A percentile compares a stretch with the other conserved stretches of the same genome.
Evolutionary conservation across 2,888 invertebrate species (phyloP).

Genomic region (Chaetoderma sp.): DNA sequence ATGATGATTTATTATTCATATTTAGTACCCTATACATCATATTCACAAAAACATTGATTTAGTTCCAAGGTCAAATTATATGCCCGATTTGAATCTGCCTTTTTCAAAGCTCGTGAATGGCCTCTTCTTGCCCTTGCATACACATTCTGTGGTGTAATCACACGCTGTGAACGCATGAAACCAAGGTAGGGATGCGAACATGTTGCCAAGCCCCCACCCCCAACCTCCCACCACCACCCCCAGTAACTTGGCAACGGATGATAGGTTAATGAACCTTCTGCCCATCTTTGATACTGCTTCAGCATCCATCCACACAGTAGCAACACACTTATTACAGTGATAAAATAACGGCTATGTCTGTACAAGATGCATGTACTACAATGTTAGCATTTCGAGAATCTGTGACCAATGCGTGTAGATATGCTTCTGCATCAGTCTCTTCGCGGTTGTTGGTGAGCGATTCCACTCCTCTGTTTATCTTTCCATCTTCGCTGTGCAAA

Average conservation of each 20-base stretch:
- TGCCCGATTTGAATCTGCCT: too few relatives aligned
- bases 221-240: too few relatives aligned
- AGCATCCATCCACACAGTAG: constrained; percentile 4
- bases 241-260: background rate
- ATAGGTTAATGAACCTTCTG: background rate
- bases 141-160: background rate
- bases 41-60: too few relatives aligned
- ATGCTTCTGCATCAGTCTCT: constrained; percentile 7
- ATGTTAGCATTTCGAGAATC: background rate
- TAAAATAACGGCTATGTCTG: constrained; percentile 1
- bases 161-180: background rate
- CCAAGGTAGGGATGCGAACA: background rate
- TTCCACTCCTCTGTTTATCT: background rate
- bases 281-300: background rate
- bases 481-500: background rate
- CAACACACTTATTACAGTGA: background rate
- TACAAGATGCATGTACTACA: background rate
- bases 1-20: too few relatives aligned
- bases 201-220: too few relatives aligned
- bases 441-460: background rate
- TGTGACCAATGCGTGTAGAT: constrained; percentile 1
- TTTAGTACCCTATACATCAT: too few relatives aligned
- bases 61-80: too few relatives aligned
- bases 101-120: background rate
- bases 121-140: background rate